phyloP scores from a whole-genome alignment of 1,140 invertebrate species.

The Pygmarrhopalites habei region DNA sequence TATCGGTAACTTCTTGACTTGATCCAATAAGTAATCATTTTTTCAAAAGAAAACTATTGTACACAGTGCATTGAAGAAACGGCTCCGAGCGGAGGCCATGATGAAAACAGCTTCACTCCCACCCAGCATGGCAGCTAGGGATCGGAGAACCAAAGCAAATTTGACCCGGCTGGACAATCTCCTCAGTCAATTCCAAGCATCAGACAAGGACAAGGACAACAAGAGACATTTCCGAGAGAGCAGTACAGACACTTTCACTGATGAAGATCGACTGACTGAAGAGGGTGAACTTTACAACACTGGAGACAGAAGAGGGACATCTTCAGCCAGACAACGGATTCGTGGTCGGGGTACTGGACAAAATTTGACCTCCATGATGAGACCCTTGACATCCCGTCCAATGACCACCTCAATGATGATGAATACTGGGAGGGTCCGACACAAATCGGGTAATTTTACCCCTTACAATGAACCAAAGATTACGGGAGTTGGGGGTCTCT shows the following conservation, averaged over 20 bases:
- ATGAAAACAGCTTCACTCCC: slow-evolving; percentile 57
- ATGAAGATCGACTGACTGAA: slow-evolving; percentile 28
- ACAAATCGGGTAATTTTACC: slow-evolving; percentile 17
- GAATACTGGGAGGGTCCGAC: too few relatives aligned
- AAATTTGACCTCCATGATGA: too few relatives aligned
- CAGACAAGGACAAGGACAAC: neutral
- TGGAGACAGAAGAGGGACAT: neutral
- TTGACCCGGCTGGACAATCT: neutral
- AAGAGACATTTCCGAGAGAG: neutral
- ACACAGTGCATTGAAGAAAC: slow-evolving; percentile 55
- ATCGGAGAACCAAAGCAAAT: slow-evolving; percentile 41
- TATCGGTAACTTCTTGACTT: slow-evolving; percentile 26
- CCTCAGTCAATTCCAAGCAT: neutral
- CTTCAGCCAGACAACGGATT: too few relatives aligned
- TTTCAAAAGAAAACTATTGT: too few relatives aligned
- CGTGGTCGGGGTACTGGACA: too few relatives aligned
- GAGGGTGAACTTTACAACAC: too few relatives aligned
- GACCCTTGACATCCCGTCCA: neutral
- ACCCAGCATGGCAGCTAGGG: slow-evolving; percentile 59
- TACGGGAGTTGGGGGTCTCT: slow-evolving; percentile 18
- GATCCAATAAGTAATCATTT: too few relatives aligned
- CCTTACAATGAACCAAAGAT: slow-evolving; percentile 18
- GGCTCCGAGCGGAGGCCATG: slow-evolving; percentile 59
- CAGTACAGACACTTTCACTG: slow-evolving; percentile 17
- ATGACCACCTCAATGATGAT: neutral